These are phyloP conservation scores for Gobio gobio DNA, from an alignment of 2,113 vertebrate species.

Conservation along the genomic window DNA sequence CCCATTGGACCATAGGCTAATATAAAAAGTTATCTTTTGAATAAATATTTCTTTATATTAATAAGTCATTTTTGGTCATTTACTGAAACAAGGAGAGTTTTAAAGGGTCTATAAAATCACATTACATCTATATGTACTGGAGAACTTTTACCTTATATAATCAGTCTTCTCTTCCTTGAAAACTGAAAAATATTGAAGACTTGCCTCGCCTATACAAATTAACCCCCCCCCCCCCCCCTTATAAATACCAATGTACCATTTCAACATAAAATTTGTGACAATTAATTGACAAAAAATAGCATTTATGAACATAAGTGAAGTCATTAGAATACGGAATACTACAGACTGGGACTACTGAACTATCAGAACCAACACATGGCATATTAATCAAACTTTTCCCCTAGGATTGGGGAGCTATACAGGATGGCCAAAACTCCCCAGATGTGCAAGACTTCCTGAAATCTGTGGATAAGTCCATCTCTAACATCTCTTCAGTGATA, in stretches of 20 bases:
- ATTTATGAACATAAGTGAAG: background rate
- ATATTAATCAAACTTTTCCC: conserved; percentile 1
- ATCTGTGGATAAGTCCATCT: conserved; percentile 77
- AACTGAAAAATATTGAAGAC: no score
- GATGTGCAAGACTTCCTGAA: conserved; percentile 77
- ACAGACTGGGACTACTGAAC: background rate
- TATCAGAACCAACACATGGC: background rate
- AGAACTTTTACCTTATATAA: background rate
- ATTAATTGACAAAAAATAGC: background rate
- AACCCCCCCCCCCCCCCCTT: no score
- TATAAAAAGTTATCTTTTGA: background rate
- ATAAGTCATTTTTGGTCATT: background rate
- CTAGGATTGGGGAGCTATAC: conserved; percentile 78
- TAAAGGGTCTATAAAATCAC: no score
- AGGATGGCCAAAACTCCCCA: conserved; percentile 70
- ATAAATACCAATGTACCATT: background rate
- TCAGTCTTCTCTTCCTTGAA: no score
- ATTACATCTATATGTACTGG: no score
- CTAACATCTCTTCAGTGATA: conserved; percentile 72
- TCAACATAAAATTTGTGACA: background rate
- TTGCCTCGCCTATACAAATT: no score
- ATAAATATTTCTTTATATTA: background rate
- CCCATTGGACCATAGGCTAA: background rate
- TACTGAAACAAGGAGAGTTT: background rate
- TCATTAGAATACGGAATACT: background rate